Conservation (phyloP, 2,113 vertebrate species). For the Pseudorectes ferrugineus region DNA sequence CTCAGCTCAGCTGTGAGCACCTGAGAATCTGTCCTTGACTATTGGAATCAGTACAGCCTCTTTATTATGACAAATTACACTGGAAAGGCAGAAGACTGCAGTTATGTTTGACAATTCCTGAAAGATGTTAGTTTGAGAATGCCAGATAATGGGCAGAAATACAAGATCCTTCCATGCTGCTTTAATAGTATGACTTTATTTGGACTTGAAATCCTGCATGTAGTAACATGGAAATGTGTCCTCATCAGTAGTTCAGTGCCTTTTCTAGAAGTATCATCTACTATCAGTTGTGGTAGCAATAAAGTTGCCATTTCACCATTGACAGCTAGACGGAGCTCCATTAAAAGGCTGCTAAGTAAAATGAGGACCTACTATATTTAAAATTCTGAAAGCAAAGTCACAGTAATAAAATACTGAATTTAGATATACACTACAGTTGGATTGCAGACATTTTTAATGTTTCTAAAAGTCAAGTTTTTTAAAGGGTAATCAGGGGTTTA, state of each 20-base stretch:
- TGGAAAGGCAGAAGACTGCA: not conserved
- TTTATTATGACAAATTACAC: not conserved
- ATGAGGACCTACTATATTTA: not conserved
- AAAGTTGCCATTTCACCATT: not conserved
- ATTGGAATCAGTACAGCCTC: accelerated
- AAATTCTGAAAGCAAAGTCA: not conserved
- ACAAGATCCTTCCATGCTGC: not conserved
- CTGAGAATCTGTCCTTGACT: not conserved
- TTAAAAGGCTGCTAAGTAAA: not conserved
- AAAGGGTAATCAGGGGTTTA: not conserved
- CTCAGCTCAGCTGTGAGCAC: not conserved
- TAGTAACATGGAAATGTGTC: not conserved
- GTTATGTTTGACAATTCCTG: not conserved
- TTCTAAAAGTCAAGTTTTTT: not conserved
- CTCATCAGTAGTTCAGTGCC: not conserved
- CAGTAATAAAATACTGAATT: not conserved
- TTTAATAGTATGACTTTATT: not conserved
- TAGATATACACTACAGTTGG: not conserved
- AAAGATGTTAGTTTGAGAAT: not conserved
- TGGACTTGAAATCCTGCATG: not conserved
- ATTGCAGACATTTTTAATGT: not conserved
- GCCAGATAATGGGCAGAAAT: not conserved
- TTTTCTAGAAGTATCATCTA: not conserved
- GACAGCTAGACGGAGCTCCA: not conserved
- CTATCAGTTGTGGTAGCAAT: not conserved